A percentile compares a stretch with the other conserved stretches of the same genome.
Conservation (phyloP, 2,888 invertebrate species). For the Brachylomia viminalis region DNA sequence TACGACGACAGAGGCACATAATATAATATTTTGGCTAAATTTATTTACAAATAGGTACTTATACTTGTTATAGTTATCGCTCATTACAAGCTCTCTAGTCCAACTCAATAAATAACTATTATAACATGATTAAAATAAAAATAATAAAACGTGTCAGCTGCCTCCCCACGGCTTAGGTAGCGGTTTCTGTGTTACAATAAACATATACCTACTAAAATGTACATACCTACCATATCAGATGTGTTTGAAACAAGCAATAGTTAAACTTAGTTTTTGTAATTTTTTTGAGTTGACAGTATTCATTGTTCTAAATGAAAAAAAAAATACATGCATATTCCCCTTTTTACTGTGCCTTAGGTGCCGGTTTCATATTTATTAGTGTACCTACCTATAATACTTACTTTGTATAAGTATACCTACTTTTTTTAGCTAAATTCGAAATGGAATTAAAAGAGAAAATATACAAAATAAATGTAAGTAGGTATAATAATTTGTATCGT, state of each 20-base stretch:
- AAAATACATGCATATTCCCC: not conserved
- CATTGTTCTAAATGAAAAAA: too few relatives aligned
- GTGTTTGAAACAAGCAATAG: conserved; percentile 24
- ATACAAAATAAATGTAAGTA: conserved; percentile 36
- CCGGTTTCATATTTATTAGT: conserved; percentile 38
- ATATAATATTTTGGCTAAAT: conserved; percentile 41
- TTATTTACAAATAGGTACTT: conserved; percentile 14
- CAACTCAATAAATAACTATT: conserved; percentile 37
- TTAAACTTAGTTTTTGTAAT: conserved; percentile 21
- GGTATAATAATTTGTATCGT: conserved; percentile 38
- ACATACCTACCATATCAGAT: conserved; percentile 24
- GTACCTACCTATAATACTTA: conserved; percentile 36
- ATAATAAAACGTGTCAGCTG: conserved; percentile 26
- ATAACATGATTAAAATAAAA: conserved; percentile 37
- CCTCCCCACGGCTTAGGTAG: conserved; percentile 25
- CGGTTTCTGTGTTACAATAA: conserved; percentile 1
- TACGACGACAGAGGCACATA: conserved; percentile 36
- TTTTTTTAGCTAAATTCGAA: conserved; percentile 33
- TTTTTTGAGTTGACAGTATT: not conserved
- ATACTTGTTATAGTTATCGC: conserved; percentile 32
- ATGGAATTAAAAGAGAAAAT: conserved; percentile 38
- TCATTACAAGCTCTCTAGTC: conserved; percentile 38
- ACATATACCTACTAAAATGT: conserved; percentile 19
- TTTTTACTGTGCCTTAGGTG: conserved; percentile 34
- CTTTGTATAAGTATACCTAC: conserved; percentile 36